Evolutionary conservation across 2,113 vertebrate species (phyloP).

Genomic region (Spilogale gracilis): DNA sequence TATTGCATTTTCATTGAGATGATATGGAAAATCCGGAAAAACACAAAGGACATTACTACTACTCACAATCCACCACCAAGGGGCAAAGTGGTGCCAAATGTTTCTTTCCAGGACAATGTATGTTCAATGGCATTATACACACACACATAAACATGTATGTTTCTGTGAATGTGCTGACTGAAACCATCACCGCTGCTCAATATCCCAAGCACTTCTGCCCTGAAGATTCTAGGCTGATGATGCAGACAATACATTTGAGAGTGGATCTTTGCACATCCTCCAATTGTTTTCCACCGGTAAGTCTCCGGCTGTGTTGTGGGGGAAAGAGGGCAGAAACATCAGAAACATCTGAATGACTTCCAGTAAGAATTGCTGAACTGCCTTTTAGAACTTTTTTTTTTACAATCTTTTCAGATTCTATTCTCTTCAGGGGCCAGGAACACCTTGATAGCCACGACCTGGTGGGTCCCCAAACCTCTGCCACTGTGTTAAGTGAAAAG

Average conservation of each 20-base stretch:
- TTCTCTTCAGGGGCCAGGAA: neutral
- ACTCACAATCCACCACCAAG: neutral
- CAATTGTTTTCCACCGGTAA: accelerated
- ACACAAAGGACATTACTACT: neutral
- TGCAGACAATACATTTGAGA: accelerated
- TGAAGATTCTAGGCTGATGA: neutral
- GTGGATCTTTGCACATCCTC: neutral
- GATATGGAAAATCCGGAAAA: neutral
- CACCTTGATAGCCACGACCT: no score
- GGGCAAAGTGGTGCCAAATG: neutral
- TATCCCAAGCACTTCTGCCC: neutral
- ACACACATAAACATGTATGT: accelerated
- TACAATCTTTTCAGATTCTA: neutral
- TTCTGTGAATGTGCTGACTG: neutral
- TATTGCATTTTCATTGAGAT: neutral
- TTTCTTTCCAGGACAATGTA: neutral
- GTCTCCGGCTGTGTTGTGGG: neutral
- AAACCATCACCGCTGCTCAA: neutral
- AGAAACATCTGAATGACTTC: no score
- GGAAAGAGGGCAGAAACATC: no score
- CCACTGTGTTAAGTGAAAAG: neutral
- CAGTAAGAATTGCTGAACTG: neutral
- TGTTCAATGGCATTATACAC: neutral
- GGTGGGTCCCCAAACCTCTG: no score
- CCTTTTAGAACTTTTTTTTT: neutral